These are phyloP conservation scores for Drosophila sp. DNA, from an alignment of 1,140 invertebrate species.

Conservation along the genomic window DNA sequence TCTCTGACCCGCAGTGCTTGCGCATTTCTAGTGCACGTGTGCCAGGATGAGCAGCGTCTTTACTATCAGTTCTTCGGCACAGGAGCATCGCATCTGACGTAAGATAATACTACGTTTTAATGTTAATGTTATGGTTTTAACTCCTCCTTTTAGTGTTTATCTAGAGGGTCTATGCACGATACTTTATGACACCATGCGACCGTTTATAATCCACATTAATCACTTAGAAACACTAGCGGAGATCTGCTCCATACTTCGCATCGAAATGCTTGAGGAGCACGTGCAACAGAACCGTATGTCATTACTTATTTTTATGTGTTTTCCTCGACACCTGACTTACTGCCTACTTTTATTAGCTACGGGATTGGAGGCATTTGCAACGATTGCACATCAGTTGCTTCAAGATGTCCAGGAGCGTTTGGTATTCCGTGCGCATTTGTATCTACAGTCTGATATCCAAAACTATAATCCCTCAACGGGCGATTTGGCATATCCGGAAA, in stretches of 20 bases:
- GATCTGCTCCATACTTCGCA: slow-evolving; percentile 95
- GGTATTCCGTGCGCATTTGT: slow-evolving; percentile 97
- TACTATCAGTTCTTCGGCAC: slow-evolving; percentile 95
- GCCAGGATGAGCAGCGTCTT: slow-evolving; percentile 95
- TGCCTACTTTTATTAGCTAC: slow-evolving; percentile 82
- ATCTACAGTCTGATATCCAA: slow-evolving; percentile 95
- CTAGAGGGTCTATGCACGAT: slow-evolving; percentile 94
- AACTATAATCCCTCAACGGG: slow-evolving; percentile 95
- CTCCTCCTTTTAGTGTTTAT: slow-evolving; percentile 86
- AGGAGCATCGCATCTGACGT: slow-evolving; percentile 88
- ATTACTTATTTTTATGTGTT: background rate
- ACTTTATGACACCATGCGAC: slow-evolving; percentile 97
- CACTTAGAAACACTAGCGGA: slow-evolving; percentile 99
- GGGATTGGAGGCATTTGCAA: slow-evolving; percentile 92
- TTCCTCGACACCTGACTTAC: background rate
- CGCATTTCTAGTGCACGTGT: slow-evolving; percentile 95
- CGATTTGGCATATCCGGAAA: slow-evolving; percentile 98
- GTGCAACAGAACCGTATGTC: slow-evolving; percentile 91
- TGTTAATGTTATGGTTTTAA: background rate
- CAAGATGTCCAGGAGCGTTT: slow-evolving; percentile 98
- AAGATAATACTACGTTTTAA: slow-evolving; percentile 70
- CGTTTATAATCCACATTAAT: slow-evolving; percentile 98
- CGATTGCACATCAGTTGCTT: slow-evolving; percentile 93
- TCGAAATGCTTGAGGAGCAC: slow-evolving; percentile 98
- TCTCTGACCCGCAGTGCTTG: slow-evolving; percentile 94